Percentiles rank a stretch among this genome's conserved stretches.
phyloP scores from a whole-genome alignment of 2,797 vertebrate species.

The Scomberomorus guttatus region DNA sequence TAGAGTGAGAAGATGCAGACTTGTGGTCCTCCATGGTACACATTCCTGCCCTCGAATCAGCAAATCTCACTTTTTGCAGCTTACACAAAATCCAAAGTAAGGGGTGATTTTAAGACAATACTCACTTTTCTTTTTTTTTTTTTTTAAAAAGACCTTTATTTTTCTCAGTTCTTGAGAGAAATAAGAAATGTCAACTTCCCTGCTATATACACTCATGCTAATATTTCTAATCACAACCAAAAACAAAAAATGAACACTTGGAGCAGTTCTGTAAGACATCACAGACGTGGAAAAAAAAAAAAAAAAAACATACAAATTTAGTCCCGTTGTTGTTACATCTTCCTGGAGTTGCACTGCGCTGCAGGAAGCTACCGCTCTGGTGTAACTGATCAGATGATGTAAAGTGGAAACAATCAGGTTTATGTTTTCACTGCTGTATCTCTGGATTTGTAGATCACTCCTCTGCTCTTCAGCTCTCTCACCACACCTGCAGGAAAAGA shows the following conservation, averaged over 20 bases:
- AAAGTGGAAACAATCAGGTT: conserved; percentile 11
- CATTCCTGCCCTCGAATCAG: not conserved
- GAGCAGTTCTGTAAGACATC: conserved; percentile 11
- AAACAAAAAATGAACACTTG: not conserved
- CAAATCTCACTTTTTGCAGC: not conserved
- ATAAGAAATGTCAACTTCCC: conserved; percentile 2
- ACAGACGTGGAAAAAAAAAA: not conserved
- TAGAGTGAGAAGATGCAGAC: not conserved
- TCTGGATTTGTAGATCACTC: conserved; percentile 98
- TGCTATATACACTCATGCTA: not conserved
- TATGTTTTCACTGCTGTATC: conserved; percentile 96
- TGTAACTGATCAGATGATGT: not conserved
- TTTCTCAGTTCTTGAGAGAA: conserved; percentile 18
- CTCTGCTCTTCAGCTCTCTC: conserved; percentile 97
- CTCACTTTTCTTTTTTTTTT: not conserved
- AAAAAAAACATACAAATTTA: not conserved
- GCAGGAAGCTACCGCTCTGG: not conserved
- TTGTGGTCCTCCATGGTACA: not conserved
- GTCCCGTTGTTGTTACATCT: not conserved
- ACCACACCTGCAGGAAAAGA: conserved; percentile 90
- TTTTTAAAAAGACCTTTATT: conserved; percentile 62
- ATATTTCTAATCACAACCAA: conserved; percentile 8
- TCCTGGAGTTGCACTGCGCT: not conserved
- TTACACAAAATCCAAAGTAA: not conserved
- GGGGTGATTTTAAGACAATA: not conserved